Evolutionary conservation across 2,113 vertebrate species (phyloP).

Genomic region (Pelecanus crispus): DNA sequence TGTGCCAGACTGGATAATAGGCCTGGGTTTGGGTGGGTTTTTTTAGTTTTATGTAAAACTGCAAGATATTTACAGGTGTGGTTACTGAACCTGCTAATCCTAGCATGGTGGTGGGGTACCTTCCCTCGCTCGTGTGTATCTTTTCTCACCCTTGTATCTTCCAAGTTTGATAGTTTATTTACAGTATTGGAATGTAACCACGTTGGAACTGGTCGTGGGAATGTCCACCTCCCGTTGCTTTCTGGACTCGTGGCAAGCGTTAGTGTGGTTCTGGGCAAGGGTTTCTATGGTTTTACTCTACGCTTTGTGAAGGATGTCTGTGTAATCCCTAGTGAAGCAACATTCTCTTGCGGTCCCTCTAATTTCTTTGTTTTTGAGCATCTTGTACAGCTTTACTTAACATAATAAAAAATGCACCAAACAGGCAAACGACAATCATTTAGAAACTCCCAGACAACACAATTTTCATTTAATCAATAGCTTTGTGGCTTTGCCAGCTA

Average conservation of each 20-base stretch:
- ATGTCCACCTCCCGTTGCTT: not conserved
- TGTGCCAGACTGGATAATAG: not conserved
- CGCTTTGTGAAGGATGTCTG: not conserved
- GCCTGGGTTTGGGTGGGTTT: not conserved
- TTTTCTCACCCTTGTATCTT: not conserved
- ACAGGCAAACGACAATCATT: not conserved
- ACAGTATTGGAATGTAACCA: not conserved
- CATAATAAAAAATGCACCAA: not conserved
- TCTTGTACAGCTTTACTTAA: constrained; percentile 33
- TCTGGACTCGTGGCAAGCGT: not conserved
- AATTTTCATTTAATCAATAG: constrained; percentile 39
- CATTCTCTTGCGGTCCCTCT: not conserved
- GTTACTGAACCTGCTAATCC: not conserved
- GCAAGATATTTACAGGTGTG: not conserved
- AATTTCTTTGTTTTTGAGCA: constrained; percentile 26
- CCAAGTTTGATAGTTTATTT: not conserved
- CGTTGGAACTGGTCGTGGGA: not conserved
- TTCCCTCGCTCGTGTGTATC: not conserved
- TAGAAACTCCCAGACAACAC: constrained; percentile 12
- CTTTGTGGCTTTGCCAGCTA: constrained; percentile 50
- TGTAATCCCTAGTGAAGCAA: constrained; percentile 10
- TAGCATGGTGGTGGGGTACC: not conserved
- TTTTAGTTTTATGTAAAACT: not conserved
- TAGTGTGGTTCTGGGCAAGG: not conserved
- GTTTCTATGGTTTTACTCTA: constrained; percentile 6